These are phyloP conservation scores for Propsilocerus akamusi DNA, from an alignment of 1,140 invertebrate genomes.

Conservation along the genomic window DNA sequence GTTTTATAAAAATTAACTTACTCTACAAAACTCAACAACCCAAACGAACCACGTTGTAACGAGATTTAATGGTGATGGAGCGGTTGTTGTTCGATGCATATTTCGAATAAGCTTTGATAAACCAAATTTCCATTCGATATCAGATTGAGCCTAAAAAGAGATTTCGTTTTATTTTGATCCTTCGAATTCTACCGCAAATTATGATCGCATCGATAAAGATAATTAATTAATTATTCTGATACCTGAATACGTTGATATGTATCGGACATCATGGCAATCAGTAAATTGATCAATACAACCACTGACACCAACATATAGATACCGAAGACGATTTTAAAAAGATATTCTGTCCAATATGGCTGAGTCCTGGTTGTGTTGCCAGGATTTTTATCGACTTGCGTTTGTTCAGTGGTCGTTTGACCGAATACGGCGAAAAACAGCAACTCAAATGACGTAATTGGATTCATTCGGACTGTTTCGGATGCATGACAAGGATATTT, in stretches of 20 bases:
- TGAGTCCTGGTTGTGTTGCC: slow-evolving; percentile 33
- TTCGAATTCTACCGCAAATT: too few species aligned
- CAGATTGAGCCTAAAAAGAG: slow-evolving; percentile 75
- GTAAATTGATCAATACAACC: slow-evolving; percentile 94
- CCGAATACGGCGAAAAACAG: slow-evolving; percentile 99
- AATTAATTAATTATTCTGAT: too few species aligned
- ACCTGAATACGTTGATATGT: slow-evolving; percentile 97
- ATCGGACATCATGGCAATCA: slow-evolving; percentile 99
- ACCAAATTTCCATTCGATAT: slow-evolving; percentile 99
- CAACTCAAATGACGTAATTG: slow-evolving; percentile 83
- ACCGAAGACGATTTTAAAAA: slow-evolving; percentile 68
- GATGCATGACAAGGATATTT: neutral
- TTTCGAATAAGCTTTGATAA: slow-evolving; percentile 94
- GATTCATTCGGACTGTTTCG: slow-evolving; percentile 68
- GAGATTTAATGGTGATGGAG: slow-evolving; percentile 91
- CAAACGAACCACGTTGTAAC: slow-evolving; percentile 84
- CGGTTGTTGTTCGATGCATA: slow-evolving; percentile 95
- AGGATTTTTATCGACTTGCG: slow-evolving; percentile 32
- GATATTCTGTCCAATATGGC: slow-evolving; percentile 52
- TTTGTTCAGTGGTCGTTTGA: slow-evolving; percentile 72
- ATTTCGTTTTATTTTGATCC: too few species aligned
- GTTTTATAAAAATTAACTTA: slow-evolving; percentile 14
- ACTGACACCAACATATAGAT: slow-evolving; percentile 98
- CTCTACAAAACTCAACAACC: slow-evolving; percentile 59
- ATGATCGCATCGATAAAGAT: too few species aligned